A percentile compares a stretch with the other conserved stretches of the same genome.
Evolutionary conservation across 2,797 vertebrate species (phyloP).

Genomic region (Chelidonichthys spinosus): DNA sequence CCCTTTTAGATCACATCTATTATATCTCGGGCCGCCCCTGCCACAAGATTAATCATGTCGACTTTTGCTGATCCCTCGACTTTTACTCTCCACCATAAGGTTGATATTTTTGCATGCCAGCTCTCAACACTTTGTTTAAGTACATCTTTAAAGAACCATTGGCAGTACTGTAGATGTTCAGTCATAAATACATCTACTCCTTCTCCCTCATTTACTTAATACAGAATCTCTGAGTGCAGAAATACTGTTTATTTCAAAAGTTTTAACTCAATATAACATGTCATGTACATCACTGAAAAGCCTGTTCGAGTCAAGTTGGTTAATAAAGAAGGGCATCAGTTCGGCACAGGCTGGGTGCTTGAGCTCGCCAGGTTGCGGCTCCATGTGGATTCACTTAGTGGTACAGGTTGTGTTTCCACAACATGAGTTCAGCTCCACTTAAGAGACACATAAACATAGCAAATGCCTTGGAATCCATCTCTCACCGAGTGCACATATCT

Average conservation of each 20-base stretch:
- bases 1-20: no score
- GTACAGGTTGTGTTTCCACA: constrained; percentile 67
- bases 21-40: no score
- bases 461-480: constrained; percentile 57
- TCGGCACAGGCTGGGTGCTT: constrained; percentile 36
- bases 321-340: constrained; percentile 50
- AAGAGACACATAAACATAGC: constrained; percentile 64
- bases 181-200: not conserved
- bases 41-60: not conserved
- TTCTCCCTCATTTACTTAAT: not conserved
- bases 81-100: not conserved
- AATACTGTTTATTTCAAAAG: not conserved
- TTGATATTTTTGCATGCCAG: not conserved
- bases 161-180: not conserved
- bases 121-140: no score
- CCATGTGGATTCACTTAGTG: constrained; percentile 73
- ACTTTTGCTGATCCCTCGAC: not conserved
- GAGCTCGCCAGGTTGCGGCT: constrained; percentile 39
- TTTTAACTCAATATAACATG: not conserved
- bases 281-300: not conserved
- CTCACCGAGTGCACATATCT: constrained; percentile 33
- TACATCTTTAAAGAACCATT: not conserved
- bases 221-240: not conserved
- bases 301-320: constrained; percentile 5
- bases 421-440: constrained; percentile 62